Percentiles rank a stretch among this genome's conserved stretches.
Evolutionary conservation across 1,140 invertebrate species (phyloP).

Genomic region (Araneus ventricosus): DNA sequence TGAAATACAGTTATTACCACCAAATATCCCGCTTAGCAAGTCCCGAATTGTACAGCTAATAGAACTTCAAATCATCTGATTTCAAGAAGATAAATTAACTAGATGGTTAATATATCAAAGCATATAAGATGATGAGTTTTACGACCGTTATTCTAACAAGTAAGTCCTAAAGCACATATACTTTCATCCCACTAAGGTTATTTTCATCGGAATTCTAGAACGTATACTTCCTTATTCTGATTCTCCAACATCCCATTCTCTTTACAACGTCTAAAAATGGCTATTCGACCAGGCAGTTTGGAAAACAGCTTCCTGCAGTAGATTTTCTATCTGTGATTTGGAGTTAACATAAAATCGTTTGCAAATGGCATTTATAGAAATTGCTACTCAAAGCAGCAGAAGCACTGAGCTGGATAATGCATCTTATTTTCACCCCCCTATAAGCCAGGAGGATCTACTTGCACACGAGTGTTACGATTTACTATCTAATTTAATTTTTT

Average conservation of each 20-base stretch:
- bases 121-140: neutral
- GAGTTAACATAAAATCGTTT: neutral
- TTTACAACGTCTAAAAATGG: neutral
- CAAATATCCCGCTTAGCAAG: too few relatives aligned
- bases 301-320: neutral
- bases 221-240: too few relatives aligned
- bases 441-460: neutral
- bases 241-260: too few relatives aligned
- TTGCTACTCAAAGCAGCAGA: neutral
- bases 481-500: constrained; percentile 37
- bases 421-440: neutral
- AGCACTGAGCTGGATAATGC: neutral
- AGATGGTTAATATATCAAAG: too few relatives aligned
- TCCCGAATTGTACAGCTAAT: too few relatives aligned
- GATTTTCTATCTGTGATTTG: neutral
- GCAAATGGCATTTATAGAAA: neutral
- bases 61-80: too few relatives aligned
- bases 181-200: neutral
- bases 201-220: neutral
- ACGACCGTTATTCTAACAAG: neutral
- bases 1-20: too few relatives aligned
- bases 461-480: neutral
- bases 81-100: too few relatives aligned
- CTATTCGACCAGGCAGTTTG: neutral
- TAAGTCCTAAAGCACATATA: neutral